Evolutionary conservation across 2,797 vertebrate genomes (phyloP).

Genomic region (Hypotaenidia philippensis): DNA sequence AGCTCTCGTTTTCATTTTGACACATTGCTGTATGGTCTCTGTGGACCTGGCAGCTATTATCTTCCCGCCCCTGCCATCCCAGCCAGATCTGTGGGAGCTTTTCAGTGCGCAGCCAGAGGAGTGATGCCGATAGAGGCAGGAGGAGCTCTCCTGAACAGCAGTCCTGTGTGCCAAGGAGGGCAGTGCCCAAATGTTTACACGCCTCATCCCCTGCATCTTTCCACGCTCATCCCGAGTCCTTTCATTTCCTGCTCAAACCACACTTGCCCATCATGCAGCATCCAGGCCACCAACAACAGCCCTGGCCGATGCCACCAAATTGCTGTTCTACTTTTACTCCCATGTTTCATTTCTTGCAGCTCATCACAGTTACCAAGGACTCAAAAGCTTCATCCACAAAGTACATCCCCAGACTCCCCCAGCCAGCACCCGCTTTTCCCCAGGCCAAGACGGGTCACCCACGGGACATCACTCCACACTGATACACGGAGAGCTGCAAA

Average conservation of each 20-base stretch:
- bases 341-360: background rate
- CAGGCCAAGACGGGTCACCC: background rate
- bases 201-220: background rate
- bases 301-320: background rate
- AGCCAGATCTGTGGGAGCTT: background rate
- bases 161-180: background rate
- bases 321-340: background rate
- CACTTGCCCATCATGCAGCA: background rate
- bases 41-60: background rate
- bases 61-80: background rate
- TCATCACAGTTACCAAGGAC: background rate
- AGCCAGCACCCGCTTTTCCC: background rate
- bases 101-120: background rate
- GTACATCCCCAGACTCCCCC: background rate
- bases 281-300: background rate
- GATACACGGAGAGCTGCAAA: background rate
- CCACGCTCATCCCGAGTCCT: background rate
- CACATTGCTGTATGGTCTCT: accelerated
- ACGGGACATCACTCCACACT: background rate
- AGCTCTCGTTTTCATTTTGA: background rate
- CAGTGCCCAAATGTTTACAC: background rate
- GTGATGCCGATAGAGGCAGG: background rate
- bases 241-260: background rate
- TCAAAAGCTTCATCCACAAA: background rate
- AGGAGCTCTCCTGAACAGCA: background rate